Percentiles rank a stretch among this genome's conserved stretches.
These are phyloP conservation scores for Lasiommata megera DNA, from an alignment of 2,888 invertebrate species.

Conservation along the genomic window DNA sequence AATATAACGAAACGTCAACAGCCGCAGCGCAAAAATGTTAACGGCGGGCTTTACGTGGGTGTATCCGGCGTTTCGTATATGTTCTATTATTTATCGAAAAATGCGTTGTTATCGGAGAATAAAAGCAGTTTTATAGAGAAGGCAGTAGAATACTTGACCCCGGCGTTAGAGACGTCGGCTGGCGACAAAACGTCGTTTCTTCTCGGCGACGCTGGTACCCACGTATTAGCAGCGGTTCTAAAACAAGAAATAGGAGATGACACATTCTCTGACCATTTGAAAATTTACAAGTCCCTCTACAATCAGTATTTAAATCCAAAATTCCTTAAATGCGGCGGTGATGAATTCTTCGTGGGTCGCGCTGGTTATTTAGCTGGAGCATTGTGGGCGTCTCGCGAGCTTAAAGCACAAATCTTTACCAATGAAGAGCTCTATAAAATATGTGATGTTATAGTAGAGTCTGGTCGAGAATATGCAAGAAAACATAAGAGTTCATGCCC, in stretches of 20 bases:
- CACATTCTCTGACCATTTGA: conserved; percentile 50
- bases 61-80: conserved; percentile 87
- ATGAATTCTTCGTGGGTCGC: conserved; percentile 92
- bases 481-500: conserved; percentile 82
- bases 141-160: conserved; percentile 83
- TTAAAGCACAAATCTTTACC: conserved; percentile 65
- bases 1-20: conserved; percentile 58
- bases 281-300: conserved; percentile 64
- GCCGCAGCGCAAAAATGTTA: conserved; percentile 69
- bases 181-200: conserved; percentile 87
- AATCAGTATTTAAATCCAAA: conserved; percentile 55
- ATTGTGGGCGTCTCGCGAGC: conserved; percentile 85
- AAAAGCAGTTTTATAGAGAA: conserved; percentile 77
- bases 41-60: conserved; percentile 85
- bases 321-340: conserved; percentile 86
- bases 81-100: conserved; percentile 86
- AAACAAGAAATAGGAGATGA: conserved; percentile 75
- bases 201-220: conserved; percentile 90
- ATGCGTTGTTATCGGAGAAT: conserved; percentile 67
- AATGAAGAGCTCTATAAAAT: conserved; percentile 81
- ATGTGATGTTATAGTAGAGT: conserved; percentile 85
- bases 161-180: conserved; percentile 80
- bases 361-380: conserved; percentile 91
- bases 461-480: conserved; percentile 86
- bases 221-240: conserved; percentile 86